Evolutionary conservation across 2,888 invertebrate species (phyloP).

Genomic region (Lepidocyrtoides sp.): DNA sequence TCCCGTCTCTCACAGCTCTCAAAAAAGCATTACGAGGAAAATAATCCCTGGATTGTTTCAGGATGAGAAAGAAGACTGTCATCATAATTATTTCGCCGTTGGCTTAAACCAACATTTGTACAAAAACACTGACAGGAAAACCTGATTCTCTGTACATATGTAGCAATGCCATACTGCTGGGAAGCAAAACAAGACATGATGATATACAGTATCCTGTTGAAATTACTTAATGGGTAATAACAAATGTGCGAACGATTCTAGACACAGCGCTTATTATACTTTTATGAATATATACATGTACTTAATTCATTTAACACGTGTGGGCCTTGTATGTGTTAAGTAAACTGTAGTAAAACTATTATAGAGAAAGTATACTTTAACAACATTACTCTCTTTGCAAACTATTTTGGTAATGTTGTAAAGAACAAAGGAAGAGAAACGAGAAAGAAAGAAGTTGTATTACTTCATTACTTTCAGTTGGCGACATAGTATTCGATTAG

Average conservation of each 20-base stretch:
- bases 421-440: neutral
- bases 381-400: neutral
- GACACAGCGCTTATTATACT: too few relatives aligned
- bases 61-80: neutral
- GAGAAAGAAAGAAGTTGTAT: neutral
- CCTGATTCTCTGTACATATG: neutral
- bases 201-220: constrained; percentile 46
- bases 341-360: neutral
- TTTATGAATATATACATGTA: too few relatives aligned
- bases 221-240: constrained; percentile 33
- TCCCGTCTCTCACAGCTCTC: neutral
- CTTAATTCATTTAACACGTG: neutral
- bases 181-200: neutral
- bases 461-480: constrained; percentile 38
- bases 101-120: neutral
- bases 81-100: constrained; percentile 5
- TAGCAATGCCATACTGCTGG: neutral
- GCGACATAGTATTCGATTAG: constrained; percentile 70
- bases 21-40: neutral
- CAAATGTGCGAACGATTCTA: neutral
- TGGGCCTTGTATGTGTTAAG: neutral
- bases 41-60: constrained; percentile 12
- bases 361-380: neutral
- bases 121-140: neutral
- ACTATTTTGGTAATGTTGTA: neutral